Percentiles rank a stretch among this genome's conserved stretches.
Evolutionary conservation across 2,113 vertebrate species (phyloP).

Genomic region (Pelobates fuscus): DNA sequence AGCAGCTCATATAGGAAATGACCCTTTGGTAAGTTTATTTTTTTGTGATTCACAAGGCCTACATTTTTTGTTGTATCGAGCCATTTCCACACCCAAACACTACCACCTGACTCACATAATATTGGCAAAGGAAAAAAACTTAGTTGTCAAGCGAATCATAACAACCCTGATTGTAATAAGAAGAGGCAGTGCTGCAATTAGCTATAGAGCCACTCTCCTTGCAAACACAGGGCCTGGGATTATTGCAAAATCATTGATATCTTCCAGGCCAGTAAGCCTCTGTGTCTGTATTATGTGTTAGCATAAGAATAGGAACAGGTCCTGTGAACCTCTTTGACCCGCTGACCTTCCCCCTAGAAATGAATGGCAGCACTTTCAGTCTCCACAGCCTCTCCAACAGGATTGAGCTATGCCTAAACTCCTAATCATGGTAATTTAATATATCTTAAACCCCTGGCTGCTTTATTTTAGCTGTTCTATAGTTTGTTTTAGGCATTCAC

Average conservation of each 20-base stretch:
- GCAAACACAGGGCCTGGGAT: constrained; percentile 77
- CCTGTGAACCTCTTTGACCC: constrained; percentile 93
- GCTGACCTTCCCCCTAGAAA: constrained; percentile 86
- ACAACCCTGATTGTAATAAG: constrained; percentile 64
- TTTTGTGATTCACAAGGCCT: not conserved
- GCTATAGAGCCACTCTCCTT: constrained; percentile 73
- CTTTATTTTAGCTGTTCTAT: constrained; percentile 84
- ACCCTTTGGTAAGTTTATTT: not conserved
- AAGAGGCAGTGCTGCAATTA: constrained; percentile 74
- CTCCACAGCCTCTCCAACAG: constrained; percentile 84
- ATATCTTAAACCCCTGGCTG: constrained; percentile 90
- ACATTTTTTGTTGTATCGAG: constrained; percentile 50
- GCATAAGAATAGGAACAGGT: constrained; percentile 93
- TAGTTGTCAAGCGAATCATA: constrained; percentile 61
- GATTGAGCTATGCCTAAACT: constrained; percentile 88
- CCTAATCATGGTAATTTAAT: constrained; percentile 99
- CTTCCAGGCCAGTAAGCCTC: constrained; percentile 89
- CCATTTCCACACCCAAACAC: constrained; percentile 57
- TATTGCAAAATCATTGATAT: constrained; percentile 94
- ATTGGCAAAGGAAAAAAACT: constrained; percentile 38
- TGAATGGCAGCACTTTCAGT: constrained; percentile 87
- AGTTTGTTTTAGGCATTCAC: constrained; percentile 95
- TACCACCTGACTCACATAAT: constrained; percentile 54
- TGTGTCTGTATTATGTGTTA: constrained; percentile 82
- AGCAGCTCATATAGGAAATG: not conserved